Percentiles rank a stretch among this genome's conserved stretches.
These are phyloP conservation scores for Capricornis sumatraensis DNA, from an alignment of 2,113 vertebrate species.

Conservation along the genomic window DNA sequence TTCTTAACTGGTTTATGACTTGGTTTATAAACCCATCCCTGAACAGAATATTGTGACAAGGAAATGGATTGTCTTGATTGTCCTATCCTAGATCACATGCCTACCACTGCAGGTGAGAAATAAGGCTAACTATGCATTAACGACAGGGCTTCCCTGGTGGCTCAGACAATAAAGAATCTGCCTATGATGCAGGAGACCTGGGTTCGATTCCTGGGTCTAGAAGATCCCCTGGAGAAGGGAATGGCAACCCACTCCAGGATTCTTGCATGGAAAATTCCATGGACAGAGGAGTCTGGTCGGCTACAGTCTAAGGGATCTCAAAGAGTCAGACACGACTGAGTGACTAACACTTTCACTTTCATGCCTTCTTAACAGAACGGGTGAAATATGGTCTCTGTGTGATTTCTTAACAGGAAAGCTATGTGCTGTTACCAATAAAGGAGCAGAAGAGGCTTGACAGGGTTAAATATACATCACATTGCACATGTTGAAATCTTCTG, in stretches of 20 bases:
- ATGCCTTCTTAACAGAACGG: too few species aligned
- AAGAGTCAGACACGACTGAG: not conserved
- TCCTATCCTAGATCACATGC: not conserved
- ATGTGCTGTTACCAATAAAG: not conserved
- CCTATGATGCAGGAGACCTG: not conserved
- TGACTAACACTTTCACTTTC: not conserved
- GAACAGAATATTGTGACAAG: not conserved
- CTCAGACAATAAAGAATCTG: not conserved
- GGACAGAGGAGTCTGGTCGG: not conserved
- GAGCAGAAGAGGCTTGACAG: not conserved
- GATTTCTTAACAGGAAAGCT: not conserved
- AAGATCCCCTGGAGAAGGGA: not conserved
- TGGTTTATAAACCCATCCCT: not conserved
- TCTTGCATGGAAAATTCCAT: not conserved
- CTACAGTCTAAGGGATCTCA: not conserved
- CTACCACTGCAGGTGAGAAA: not conserved
- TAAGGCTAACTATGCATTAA: not conserved
- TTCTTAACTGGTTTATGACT: not conserved
- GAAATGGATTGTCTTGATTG: not conserved
- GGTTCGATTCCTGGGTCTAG: not conserved
- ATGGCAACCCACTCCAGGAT: not conserved
- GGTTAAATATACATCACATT: not conserved
- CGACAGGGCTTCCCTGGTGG: not conserved
- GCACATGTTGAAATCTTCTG: not conserved
- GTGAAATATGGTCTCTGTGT: not conserved